Conservation (phyloP, 2,888 invertebrate genomes). For the Luffia ferchaultella region DNA sequence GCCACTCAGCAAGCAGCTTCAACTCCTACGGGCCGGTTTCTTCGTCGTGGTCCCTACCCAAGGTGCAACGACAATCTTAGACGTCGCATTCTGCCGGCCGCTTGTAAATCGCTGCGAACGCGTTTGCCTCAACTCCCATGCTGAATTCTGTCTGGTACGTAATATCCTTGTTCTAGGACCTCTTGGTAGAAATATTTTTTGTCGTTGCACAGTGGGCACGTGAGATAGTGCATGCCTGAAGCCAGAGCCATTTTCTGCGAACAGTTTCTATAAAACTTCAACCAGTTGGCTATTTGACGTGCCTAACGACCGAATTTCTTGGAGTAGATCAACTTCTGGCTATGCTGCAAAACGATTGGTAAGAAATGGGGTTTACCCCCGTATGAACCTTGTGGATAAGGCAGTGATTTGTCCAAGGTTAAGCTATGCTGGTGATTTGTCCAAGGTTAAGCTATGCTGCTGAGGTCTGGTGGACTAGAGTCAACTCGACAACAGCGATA, state of each 20-base stretch:
- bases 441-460: no score
- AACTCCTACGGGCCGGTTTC: constrained; percentile 44
- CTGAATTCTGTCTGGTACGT: constrained; percentile 83
- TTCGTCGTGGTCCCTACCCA: constrained; percentile 30
- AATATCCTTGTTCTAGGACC: constrained; percentile 74
- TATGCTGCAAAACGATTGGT: constrained; percentile 1
- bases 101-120: constrained; percentile 75
- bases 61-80: constrained; percentile 62
- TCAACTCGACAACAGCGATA: no score
- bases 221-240: constrained; percentile 81
- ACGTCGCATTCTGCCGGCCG: constrained; percentile 70
- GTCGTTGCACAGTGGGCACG: constrained; percentile 85
- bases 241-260: constrained; percentile 76
- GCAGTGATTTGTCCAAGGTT: no score
- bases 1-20: constrained; percentile 40
- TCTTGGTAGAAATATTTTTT: constrained; percentile 68
- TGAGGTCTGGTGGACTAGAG: no score
- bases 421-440: no score
- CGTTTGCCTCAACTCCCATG: constrained; percentile 78
- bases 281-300: no score
- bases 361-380: no score
- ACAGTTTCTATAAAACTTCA: no score
- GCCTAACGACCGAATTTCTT: no score
- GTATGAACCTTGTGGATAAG: no score
- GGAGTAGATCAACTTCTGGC: no score